These are phyloP conservation scores for Heptranchias perlo DNA, from an alignment of 2,113 vertebrate genomes.

Conservation along the genomic window DNA sequence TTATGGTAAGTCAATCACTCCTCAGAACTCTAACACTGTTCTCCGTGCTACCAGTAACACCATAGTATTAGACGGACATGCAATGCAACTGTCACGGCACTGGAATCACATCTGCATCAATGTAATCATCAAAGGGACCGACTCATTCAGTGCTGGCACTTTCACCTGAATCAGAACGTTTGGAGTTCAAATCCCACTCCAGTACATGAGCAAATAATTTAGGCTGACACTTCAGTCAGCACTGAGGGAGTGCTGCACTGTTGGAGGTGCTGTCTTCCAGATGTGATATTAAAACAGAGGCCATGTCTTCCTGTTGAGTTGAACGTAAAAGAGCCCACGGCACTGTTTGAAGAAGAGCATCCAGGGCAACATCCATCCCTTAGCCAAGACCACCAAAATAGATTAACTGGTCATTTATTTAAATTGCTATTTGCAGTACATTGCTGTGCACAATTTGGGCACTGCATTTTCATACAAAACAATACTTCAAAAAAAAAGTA, in stretches of 20 bases:
- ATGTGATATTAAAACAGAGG: not conserved
- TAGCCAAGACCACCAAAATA: not conserved
- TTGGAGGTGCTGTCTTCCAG: not conserved
- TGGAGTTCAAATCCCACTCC: not conserved
- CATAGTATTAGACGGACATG: not conserved
- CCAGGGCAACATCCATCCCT: not conserved
- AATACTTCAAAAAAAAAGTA: too few relatives aligned
- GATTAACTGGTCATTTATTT: not conserved
- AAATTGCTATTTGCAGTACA: not conserved
- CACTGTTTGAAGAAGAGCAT: not conserved
- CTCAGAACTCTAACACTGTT: not conserved
- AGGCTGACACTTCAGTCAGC: not conserved
- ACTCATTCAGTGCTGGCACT: not conserved
- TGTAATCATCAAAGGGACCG: not conserved
- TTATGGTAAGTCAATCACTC: not conserved
- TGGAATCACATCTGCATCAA: not conserved
- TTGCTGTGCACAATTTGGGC: not conserved
- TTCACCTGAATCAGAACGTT: not conserved
- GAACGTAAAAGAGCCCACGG: not conserved
- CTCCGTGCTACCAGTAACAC: not conserved
- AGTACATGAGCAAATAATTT: not conserved
- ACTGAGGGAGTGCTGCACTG: not conserved
- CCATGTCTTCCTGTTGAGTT: not conserved
- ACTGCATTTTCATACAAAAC: not conserved
- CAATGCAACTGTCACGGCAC: not conserved